These are phyloP conservation scores for Ridgeia piscesae DNA, from an alignment of 1,140 invertebrate species.

Conservation along the genomic window DNA sequence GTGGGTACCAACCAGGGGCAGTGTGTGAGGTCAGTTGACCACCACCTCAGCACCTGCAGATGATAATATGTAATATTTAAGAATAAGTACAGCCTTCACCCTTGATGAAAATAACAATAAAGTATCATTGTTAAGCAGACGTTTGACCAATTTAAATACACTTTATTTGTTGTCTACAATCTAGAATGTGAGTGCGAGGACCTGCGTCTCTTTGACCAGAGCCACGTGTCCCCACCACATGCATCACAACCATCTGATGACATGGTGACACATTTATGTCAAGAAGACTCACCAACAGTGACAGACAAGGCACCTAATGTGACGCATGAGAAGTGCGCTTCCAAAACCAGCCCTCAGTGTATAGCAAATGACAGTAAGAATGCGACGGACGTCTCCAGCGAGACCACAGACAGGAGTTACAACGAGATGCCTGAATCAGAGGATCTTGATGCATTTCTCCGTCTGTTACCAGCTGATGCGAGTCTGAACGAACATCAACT, in stretches of 20 bases:
- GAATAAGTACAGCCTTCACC: too few relatives aligned
- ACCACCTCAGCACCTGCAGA: too few relatives aligned
- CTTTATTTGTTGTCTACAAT: not conserved
- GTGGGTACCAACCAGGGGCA: too few relatives aligned
- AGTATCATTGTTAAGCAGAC: too few relatives aligned
- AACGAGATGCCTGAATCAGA: not conserved
- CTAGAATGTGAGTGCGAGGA: not conserved
- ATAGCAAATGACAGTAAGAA: not conserved
- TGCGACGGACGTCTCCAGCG: not conserved
- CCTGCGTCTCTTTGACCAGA: not conserved
- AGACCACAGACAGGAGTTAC: not conserved
- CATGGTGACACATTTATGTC: not conserved
- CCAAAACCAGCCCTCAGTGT: not conserved
- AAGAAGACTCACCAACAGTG: not conserved
- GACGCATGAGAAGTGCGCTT: not conserved
- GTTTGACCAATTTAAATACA: not conserved
- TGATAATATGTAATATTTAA: too few relatives aligned
- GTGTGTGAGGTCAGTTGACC: not conserved
- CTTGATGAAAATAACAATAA: too few relatives aligned
- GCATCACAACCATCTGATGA: not conserved
- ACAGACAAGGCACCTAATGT: not conserved
- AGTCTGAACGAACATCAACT: not conserved
- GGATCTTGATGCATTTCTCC: not conserved
- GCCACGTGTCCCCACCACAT: not conserved
- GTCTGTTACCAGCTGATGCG: not conserved